Evolutionary conservation across 2,888 invertebrate genomes (phyloP), one percentile per base, ranked within the genome.

Genomic region (Adineta ricciae): DNA sequence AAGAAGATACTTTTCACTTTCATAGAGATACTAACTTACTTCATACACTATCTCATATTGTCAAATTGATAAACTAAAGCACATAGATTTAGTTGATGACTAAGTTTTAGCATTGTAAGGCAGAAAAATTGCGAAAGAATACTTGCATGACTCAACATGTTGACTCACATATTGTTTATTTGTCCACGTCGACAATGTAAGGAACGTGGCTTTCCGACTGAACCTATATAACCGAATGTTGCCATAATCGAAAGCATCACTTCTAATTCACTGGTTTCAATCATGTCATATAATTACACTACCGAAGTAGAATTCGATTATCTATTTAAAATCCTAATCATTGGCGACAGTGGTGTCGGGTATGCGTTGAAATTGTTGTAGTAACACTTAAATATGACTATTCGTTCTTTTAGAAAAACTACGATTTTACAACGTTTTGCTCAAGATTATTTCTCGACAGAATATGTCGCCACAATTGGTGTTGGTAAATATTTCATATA

Each of bases 381-480:
- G n/a, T 32, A n/a, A n/a, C 21, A 4, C 9, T n/a, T 3, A 54
- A 54, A 46, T 46, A 46, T 46, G 11, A 46, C 46, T 46, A 46
- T 46, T 46, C 8, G 8, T 46, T 46, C 14, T 36, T 41, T 8
- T n/a, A 41, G 78, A 78, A 90, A 90, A 87, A 90, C 89, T 32
- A 89, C 89, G 87, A 88, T 90, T 49, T 88, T 90, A 83, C 89
- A 89, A 87, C 87, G 89, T 87, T 89, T 89, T 87, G 88, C 89
- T 83, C 89, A 90, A 86, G 90, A 90, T 87, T 88, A 89, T 72
- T 90, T 90, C 87, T 89, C 89, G 87, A 88, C 89, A 46, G 89
- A 89, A 21, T 90, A 90, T 87, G 89, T 90, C 86, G 89, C 89
- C 78, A 90, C 90, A 72, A 90, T 90, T 87, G 89, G 89, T 89